Percentiles rank a stretch among this genome's conserved stretches.
phyloP scores from a whole-genome alignment of 2,113 vertebrate genomes.

The Dasyornis broadbenti region DNA sequence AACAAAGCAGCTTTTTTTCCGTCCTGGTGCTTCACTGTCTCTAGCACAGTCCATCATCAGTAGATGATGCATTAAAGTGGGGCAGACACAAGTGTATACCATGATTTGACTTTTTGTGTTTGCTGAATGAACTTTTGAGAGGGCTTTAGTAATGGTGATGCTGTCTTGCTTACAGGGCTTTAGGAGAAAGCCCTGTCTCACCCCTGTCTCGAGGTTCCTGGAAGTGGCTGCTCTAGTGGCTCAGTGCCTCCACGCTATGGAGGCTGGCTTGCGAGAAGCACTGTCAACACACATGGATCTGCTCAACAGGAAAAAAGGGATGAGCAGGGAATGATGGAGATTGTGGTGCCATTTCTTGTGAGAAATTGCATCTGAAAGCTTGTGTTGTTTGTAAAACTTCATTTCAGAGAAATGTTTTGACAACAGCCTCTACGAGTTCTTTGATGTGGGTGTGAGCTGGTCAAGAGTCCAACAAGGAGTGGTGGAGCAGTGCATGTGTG shows the following conservation, averaged over 20 bases:
- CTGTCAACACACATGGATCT: not conserved
- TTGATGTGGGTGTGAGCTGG: conserved; percentile 82
- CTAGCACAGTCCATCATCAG: not conserved
- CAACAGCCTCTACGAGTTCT: conserved; percentile 74
- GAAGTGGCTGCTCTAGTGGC: not conserved
- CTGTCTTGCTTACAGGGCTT: not conserved
- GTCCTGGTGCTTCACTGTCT: not conserved
- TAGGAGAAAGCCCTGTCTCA: not conserved
- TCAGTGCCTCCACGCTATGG: not conserved
- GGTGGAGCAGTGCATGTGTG: conserved; percentile 82
- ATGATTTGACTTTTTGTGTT: not conserved
- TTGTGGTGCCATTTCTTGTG: not conserved
- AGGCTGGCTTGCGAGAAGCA: not conserved
- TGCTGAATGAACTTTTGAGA: not conserved
- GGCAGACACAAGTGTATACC: not conserved
- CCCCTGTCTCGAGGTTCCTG: not conserved
- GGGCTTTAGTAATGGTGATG: not conserved
- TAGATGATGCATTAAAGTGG: not conserved
- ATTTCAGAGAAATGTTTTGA: conserved; percentile 88
- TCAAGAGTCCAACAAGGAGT: conserved; percentile 76
- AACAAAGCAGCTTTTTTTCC: not conserved
- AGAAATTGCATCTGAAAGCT: not conserved
- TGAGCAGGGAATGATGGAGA: not conserved
- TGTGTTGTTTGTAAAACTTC: not conserved
- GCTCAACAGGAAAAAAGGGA: not conserved